Percentiles rank a stretch among this genome's conserved stretches.
These are phyloP conservation scores for Pangasius larnaudii DNA, from an alignment of 2,797 vertebrate species.

Conservation along the genomic window DNA sequence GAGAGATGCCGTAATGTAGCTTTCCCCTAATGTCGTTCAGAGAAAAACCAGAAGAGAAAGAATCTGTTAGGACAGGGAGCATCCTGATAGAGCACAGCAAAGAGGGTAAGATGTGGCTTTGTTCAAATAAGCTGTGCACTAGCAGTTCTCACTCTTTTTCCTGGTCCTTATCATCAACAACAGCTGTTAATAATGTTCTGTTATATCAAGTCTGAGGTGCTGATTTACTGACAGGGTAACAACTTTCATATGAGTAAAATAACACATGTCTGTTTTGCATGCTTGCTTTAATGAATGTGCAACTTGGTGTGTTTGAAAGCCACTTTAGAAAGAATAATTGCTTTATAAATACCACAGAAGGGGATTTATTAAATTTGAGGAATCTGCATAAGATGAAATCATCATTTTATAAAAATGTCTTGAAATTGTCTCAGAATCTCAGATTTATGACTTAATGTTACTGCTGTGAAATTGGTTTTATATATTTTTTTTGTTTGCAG, in stretches of 20 bases:
- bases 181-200: neutral
- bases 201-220: neutral
- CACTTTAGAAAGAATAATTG: neutral
- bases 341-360: neutral
- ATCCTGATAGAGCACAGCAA: constrained; percentile 22
- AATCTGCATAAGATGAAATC: no score
- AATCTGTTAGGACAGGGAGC: constrained; percentile 25
- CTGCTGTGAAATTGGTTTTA: neutral
- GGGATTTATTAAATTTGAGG: neutral
- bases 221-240: neutral
- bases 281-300: neutral
- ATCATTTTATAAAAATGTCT: constrained; percentile 2
- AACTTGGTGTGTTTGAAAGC: neutral
- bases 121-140: neutral
- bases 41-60: constrained; percentile 1
- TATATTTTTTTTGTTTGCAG: neutral
- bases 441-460: neutral
- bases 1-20: constrained; percentile 6
- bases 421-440: neutral
- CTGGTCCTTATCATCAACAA: neutral
- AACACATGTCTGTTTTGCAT: neutral
- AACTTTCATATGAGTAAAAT: neutral
- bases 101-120: neutral
- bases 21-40: neutral
- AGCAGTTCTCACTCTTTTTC: neutral